Percentiles rank a stretch among this genome's conserved stretches.
These are phyloP conservation scores for Pinna nobilis DNA, from an alignment of 1,140 invertebrate genomes.

Conservation along the genomic window DNA sequence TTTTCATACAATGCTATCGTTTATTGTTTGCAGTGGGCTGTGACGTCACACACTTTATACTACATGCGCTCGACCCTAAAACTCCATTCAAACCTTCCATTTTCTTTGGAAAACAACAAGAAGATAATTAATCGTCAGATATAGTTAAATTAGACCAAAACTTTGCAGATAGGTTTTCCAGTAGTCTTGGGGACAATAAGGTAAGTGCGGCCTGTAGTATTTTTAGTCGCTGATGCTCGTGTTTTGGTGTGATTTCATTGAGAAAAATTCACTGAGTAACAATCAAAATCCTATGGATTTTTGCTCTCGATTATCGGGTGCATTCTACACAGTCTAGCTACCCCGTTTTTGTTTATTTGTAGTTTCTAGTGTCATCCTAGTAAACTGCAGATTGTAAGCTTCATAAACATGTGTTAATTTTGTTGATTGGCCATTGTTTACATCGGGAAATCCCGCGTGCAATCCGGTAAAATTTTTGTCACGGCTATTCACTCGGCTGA, in stretches of 20 bases:
- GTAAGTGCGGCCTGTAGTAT: not conserved
- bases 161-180: constrained; percentile 3
- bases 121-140: constrained; percentile 35
- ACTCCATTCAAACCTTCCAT: constrained; percentile 41
- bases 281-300: constrained; percentile 34
- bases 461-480: constrained; percentile 39
- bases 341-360: constrained; percentile 8
- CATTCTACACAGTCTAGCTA: constrained; percentile 15
- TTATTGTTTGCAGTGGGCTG: constrained; percentile 51
- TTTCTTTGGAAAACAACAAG: constrained; percentile 51
- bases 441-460: constrained; percentile 42
- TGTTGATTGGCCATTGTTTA: constrained; percentile 28
- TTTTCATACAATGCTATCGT: constrained; percentile 27
- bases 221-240: constrained; percentile 10
- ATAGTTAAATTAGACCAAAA: constrained; percentile 19
- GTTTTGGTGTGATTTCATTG: constrained; percentile 24
- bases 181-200: not conserved
- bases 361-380: constrained; percentile 2
- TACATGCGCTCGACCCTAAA: constrained; percentile 57
- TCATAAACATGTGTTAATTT: constrained; percentile 28
- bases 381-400: constrained; percentile 15
- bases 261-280: constrained; percentile 30
- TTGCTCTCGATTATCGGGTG: constrained; percentile 3
- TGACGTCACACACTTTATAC: constrained; percentile 52
- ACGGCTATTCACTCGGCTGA: constrained; percentile 27